A percentile compares a stretch with the other conserved stretches of the same genome.
Conservation (phyloP, 1,140 invertebrate genomes). For the Linepithema humile region DNA sequence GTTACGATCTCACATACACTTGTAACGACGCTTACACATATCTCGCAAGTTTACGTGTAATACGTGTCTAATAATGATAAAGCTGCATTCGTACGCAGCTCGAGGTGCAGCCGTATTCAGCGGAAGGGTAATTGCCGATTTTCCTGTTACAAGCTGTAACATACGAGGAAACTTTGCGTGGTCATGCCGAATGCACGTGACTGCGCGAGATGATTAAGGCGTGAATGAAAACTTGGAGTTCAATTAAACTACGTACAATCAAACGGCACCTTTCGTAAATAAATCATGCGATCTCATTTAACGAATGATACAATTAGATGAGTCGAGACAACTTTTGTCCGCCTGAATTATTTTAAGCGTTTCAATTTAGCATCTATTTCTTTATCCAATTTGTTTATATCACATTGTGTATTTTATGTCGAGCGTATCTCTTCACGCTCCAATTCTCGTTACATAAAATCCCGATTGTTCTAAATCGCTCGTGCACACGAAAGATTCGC, state of each 20-base stretch:
- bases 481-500: neutral
- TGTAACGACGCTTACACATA: neutral
- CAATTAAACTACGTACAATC: conserved; percentile 39
- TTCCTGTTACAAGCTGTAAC: conserved; percentile 53
- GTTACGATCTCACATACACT: neutral
- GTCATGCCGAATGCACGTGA: conserved; percentile 48
- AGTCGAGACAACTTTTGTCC: neutral
- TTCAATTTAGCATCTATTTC: neutral
- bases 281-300: conserved; percentile 12
- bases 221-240: conserved; percentile 64
- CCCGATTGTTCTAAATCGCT: conserved; percentile 40
- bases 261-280: neutral
- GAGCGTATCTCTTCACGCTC: conserved; percentile 44
- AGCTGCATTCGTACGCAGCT: neutral
- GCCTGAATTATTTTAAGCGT: neutral
- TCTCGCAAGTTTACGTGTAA: neutral
- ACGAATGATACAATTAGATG: neutral
- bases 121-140: conserved; percentile 52
- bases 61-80: conserved; percentile 11
- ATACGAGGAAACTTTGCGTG: conserved; percentile 55
- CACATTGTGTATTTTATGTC: neutral
- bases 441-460: conserved; percentile 18
- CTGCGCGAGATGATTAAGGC: conserved; percentile 62
- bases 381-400: conserved; percentile 12
- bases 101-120: conserved; percentile 4